Conservation (phyloP, 2,888 invertebrate species). For the Rhamnusium bicolor region DNA sequence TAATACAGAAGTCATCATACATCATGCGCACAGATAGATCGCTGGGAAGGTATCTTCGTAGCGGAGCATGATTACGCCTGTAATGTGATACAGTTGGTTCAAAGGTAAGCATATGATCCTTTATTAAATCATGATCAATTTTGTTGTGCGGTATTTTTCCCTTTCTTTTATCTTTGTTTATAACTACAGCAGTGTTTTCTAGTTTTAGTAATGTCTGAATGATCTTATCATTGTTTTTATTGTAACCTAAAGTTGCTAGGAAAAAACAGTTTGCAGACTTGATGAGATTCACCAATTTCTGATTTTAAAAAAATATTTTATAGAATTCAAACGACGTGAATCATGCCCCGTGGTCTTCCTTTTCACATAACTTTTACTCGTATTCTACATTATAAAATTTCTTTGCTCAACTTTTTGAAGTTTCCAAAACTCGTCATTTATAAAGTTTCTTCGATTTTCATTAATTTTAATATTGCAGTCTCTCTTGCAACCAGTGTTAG, state of each 20-base stretch:
- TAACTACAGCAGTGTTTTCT: no score
- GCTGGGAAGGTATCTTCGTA: no score
- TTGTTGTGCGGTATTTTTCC: no score
- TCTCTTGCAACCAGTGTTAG: no score
- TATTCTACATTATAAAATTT: not conserved
- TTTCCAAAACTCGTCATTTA: not conserved
- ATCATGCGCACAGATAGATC: no score
- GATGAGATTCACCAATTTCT: not conserved
- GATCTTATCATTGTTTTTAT: not conserved
- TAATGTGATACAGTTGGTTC: no score
- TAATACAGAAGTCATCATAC: no score
- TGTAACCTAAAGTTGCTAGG: not conserved
- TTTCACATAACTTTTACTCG: not conserved
- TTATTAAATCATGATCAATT: no score
- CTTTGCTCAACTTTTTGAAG: not conserved
- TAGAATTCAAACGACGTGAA: not conserved
- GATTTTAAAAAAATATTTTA: not conserved
- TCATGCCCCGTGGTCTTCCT: not conserved
- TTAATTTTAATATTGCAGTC: not conserved
- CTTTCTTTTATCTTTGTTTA: no score
- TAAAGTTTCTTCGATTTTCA: not conserved
- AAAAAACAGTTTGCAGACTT: not conserved
- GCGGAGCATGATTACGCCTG: no score
- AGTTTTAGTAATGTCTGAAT: no score
- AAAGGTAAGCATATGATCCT: no score